Conservation (phyloP, 2,888 invertebrate species). For the Spilosoma lubricipeda region DNA sequence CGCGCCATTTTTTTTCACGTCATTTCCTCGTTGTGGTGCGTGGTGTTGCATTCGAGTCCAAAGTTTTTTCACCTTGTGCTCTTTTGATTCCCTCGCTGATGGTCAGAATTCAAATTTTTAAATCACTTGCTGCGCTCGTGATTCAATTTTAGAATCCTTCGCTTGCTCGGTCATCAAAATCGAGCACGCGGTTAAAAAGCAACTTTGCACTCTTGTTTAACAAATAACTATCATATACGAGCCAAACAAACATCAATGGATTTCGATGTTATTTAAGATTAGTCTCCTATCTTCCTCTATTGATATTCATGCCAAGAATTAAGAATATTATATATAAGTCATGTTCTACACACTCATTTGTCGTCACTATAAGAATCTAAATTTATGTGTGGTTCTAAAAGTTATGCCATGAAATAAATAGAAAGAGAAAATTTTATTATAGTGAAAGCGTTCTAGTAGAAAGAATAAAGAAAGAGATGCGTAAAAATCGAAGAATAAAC, state of each 20-base stretch:
- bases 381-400: background rate
- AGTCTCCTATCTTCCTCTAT: background rate
- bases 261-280: background rate
- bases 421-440: background rate
- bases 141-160: no score
- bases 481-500: conserved; percentile 44
- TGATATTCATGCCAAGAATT: background rate
- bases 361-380: background rate
- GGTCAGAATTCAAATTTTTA: no score
- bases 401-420: background rate
- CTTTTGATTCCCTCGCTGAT: no score
- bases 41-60: no score
- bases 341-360: background rate
- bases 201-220: no score
- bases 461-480: conserved; percentile 38
- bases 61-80: no score
- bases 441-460: conserved; percentile 11
- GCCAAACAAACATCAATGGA: background rate
- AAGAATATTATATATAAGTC: background rate
- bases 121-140: no score
- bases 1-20: no score
- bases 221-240: no score
- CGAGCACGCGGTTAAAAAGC: no score
- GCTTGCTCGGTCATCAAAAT: no score
- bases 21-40: no score